Evolutionary conservation across 2,888 invertebrate genomes (phyloP).

Genomic region (Cerastis leucographa): DNA sequence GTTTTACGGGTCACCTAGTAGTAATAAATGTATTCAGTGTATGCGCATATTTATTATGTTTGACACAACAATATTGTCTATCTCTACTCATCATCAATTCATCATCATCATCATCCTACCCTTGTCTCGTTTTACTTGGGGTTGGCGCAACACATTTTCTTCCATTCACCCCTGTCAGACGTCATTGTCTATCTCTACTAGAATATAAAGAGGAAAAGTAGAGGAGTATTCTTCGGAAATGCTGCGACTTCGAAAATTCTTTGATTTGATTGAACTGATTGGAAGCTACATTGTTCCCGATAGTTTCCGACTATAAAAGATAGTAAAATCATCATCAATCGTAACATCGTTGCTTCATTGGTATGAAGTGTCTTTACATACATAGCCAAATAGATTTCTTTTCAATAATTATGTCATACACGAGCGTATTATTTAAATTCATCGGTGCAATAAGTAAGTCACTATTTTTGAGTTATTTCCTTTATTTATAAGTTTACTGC

Average conservation of each 20-base stretch:
- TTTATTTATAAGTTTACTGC: background rate
- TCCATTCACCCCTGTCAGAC: no score
- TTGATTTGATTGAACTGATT: no score
- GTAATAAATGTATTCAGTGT: background rate
- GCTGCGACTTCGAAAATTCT: no score
- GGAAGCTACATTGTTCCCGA: background rate
- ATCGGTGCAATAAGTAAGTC: constrained; percentile 20
- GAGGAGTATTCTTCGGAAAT: no score
- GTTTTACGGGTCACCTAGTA: no score
- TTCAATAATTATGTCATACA: constrained; percentile 35
- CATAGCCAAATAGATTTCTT: constrained; percentile 43
- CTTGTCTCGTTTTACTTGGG: no score
- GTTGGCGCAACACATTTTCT: no score
- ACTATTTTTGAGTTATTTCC: background rate
- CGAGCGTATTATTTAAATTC: constrained; percentile 17
- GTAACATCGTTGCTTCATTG: background rate
- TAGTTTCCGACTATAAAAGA: background rate
- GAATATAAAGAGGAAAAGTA: background rate
- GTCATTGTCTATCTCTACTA: background rate
- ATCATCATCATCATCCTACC: no score
- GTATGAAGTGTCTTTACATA: background rate
- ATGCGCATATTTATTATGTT: background rate
- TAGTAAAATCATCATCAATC: no score
- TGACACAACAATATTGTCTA: background rate
- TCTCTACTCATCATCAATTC: background rate